These are phyloP conservation scores for Notothenia rossii DNA, from an alignment of 2,113 vertebrate species.

Conservation along the genomic window DNA sequence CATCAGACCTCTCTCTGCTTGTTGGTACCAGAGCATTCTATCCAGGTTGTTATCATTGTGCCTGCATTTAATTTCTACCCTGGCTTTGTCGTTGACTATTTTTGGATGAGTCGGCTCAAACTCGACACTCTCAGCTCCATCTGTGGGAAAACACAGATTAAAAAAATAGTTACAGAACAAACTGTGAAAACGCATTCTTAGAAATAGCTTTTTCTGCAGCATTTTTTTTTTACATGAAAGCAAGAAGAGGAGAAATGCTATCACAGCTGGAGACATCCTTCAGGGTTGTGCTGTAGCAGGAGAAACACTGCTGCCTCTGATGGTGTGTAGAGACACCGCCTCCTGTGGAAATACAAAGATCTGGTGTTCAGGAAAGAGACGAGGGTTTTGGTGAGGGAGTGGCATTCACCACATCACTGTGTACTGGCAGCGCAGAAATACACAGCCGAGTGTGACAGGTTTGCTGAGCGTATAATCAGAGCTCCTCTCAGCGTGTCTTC, in stretches of 20 bases:
- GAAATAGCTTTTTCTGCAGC: not conserved
- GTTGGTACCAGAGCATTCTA: conserved; percentile 72
- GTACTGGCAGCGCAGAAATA: no score
- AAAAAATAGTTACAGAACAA: not conserved
- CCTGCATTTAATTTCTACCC: conserved; percentile 47
- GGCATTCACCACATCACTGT: no score
- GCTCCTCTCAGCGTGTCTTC: no score
- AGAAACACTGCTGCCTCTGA: no score
- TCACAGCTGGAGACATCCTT: conserved; percentile 10
- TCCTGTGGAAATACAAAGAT: no score
- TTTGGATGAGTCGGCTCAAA: conserved; percentile 32
- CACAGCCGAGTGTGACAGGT: no score
- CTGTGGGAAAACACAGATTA: conserved; percentile 40
- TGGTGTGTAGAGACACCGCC: no score
- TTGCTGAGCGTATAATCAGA: no score
- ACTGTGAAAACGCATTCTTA: no score
- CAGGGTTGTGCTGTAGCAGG: no score
- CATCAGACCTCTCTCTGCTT: conserved; percentile 35
- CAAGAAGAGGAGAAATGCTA: conserved; percentile 35
- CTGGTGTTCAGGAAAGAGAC: no score
- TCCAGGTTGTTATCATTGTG: not conserved
- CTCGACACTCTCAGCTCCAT: conserved; percentile 16
- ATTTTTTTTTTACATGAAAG: conserved; percentile 35
- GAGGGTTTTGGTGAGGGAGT: no score
- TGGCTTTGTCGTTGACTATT: not conserved